Evolutionary conservation across 2,113 vertebrate genomes (phyloP).

Genomic region (Pagrus major): DNA sequence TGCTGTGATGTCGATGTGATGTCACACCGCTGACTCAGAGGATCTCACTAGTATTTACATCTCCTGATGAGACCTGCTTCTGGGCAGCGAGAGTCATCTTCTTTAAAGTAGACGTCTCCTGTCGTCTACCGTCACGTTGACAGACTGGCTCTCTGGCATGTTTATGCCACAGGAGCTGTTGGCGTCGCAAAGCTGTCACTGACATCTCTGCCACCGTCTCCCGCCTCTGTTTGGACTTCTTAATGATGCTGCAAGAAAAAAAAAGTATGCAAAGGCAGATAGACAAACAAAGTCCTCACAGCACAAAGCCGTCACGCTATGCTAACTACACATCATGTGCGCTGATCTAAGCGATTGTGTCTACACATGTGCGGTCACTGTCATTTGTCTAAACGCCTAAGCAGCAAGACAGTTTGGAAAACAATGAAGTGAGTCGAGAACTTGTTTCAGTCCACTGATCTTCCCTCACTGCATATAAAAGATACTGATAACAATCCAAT

Average conservation of each 20-base stretch:
- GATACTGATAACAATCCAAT: neutral
- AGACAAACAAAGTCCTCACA: slow-evolving; percentile 40
- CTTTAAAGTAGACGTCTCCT: slow-evolving; percentile 44
- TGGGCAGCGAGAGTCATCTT: slow-evolving; percentile 38
- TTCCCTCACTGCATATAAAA: neutral
- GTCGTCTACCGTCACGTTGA: slow-evolving; percentile 34
- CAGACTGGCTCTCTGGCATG: slow-evolving; percentile 38
- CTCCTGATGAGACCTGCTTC: slow-evolving; percentile 34
- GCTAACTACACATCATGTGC: slow-evolving; percentile 19
- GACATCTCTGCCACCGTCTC: slow-evolving; percentile 29
- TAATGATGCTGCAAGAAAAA: slow-evolving; percentile 29
- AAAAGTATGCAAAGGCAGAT: slow-evolving; percentile 23
- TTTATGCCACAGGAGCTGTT: slow-evolving; percentile 67
- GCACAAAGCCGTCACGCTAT: slow-evolving; percentile 9
- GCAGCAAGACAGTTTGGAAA: slow-evolving; percentile 8
- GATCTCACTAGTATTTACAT: neutral
- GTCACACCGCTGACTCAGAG: slow-evolving; percentile 44
- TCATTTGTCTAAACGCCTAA: slow-evolving; percentile 37
- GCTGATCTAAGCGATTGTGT: slow-evolving; percentile 32
- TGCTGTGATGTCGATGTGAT: slow-evolving; percentile 23
- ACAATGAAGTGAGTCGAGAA: neutral
- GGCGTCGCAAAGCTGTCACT: slow-evolving; percentile 52
- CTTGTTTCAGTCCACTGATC: neutral
- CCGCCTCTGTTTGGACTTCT: slow-evolving; percentile 36
- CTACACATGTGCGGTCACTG: slow-evolving; percentile 10